Conservation (phyloP, 1,140 invertebrate genomes). For the Camponotus vicinus region DNA sequence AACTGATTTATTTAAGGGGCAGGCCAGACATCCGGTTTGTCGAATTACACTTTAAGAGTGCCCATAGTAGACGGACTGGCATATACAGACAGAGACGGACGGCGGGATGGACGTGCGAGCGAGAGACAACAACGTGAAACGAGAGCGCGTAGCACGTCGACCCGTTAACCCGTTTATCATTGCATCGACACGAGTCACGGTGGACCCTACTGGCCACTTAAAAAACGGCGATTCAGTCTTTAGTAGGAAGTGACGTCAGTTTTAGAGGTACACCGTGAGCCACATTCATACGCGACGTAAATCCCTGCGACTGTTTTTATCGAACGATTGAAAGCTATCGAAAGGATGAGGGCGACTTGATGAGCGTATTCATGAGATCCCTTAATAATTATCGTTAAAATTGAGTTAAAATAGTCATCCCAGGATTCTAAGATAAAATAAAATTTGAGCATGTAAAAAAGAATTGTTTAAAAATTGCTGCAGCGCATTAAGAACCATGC, state of each 20-base stretch:
- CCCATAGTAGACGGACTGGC: conserved; percentile 71
- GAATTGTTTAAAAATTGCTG: background rate
- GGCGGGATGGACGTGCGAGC: conserved; percentile 57
- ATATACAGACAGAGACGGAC: conserved; percentile 67
- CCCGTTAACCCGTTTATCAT: conserved; percentile 81
- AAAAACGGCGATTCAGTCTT: conserved; percentile 79
- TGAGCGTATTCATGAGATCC: background rate
- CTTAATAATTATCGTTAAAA: conserved; percentile 3
- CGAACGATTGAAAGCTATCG: background rate
- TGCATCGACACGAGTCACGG: conserved; percentile 83
- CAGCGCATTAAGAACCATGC: background rate
- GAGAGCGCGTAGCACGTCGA: conserved; percentile 76
- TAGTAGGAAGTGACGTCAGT: conserved; percentile 83
- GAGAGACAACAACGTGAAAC: conserved; percentile 73
- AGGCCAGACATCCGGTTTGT: conserved; percentile 85
- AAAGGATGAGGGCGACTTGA: background rate
- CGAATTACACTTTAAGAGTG: conserved; percentile 80
- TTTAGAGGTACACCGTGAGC: conserved; percentile 34
- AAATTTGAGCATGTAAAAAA: background rate
- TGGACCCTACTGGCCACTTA: conserved; percentile 80
- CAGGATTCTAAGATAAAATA: background rate
- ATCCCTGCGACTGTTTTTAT: conserved; percentile 23
- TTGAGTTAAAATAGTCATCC: background rate
- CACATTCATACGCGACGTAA: conserved; percentile 27
- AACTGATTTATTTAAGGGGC: conserved; percentile 85